These are phyloP conservation scores for Scytalopus superciliaris DNA, from an alignment of 2,113 vertebrate species.

Conservation along the genomic window DNA sequence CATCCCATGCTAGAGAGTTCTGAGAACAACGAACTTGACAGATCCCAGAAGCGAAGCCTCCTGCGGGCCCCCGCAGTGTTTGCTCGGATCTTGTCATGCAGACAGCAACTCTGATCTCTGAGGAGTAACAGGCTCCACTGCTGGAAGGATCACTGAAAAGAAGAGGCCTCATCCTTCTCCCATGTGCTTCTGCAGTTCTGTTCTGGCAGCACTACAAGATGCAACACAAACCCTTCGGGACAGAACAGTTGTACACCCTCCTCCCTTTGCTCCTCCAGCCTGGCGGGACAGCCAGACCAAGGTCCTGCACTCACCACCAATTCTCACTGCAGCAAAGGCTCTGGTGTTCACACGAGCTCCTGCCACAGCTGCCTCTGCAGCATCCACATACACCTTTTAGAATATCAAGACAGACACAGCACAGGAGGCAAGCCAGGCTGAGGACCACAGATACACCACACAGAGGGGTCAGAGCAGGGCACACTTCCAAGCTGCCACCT, in stretches of 20 bases:
- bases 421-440: background rate
- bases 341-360: background rate
- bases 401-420: rapidly evolving
- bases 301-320: background rate
- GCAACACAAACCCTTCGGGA: background rate
- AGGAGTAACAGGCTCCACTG: background rate
- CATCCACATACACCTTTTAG: background rate
- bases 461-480: background rate
- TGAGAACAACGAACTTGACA: background rate
- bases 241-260: background rate
- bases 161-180: background rate
- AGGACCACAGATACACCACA: background rate
- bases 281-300: background rate
- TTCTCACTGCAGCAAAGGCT: background rate
- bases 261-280: background rate
- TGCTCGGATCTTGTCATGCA: background rate
- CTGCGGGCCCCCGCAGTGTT: background rate
- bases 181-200: background rate
- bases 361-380: background rate
- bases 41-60: background rate
- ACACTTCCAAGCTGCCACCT: background rate
- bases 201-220: background rate
- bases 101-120: background rate
- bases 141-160: background rate
- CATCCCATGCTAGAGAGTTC: background rate